phyloP scores from a whole-genome alignment of 2,113 vertebrate species.

The Cygnus atratus region DNA sequence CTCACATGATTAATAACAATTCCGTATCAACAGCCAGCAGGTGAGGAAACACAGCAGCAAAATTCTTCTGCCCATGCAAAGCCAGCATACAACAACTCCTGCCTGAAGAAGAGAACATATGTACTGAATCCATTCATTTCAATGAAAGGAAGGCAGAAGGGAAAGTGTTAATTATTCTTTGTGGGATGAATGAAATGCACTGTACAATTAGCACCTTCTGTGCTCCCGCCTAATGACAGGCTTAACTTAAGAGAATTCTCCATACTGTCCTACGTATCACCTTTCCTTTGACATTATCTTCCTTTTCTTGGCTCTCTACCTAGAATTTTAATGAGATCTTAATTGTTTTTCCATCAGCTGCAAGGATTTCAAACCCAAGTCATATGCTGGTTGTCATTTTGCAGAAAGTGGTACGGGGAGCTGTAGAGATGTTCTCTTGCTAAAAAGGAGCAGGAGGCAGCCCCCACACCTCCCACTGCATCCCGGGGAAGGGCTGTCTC shows the following conservation, averaged over 20 bases:
- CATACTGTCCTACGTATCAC: conserved; percentile 39
- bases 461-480: conserved; percentile 47
- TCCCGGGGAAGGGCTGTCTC: conserved; percentile 26
- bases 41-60: neutral
- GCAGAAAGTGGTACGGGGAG: conserved; percentile 53
- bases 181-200: conserved; percentile 47
- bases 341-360: conserved; percentile 66
- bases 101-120: neutral
- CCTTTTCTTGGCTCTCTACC: conserved; percentile 44
- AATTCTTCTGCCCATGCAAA: neutral
- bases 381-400: conserved; percentile 67
- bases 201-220: conserved; percentile 55
- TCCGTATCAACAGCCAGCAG: neutral
- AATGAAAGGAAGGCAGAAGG: neutral
- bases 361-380: conserved; percentile 54
- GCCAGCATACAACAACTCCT: neutral
- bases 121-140: neutral
- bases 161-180: conserved; percentile 60
- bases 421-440: conserved; percentile 60
- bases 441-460: conserved; percentile 58
- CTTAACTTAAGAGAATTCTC: conserved; percentile 53
- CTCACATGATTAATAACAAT: neutral
- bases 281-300: conserved; percentile 61
- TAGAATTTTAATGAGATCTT: conserved; percentile 63
- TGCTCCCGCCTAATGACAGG: conserved; percentile 45